Evolutionary conservation across 2,888 invertebrate species (phyloP).

Genomic region (Exephanes ischioxanthus): DNA sequence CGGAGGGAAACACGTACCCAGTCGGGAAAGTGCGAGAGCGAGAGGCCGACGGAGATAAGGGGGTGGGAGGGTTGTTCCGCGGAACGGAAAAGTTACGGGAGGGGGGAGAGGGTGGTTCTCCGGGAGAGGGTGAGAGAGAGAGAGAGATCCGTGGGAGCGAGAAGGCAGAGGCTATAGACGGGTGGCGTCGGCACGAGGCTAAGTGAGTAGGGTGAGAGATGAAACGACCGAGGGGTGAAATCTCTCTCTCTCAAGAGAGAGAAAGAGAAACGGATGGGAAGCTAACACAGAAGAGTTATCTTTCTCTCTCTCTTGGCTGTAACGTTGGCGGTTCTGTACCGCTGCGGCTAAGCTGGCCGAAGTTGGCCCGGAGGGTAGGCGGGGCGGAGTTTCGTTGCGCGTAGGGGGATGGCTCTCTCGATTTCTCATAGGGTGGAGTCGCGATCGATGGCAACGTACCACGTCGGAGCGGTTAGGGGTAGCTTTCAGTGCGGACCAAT

Average conservation of each 20-base stretch:
- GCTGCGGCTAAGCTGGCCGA: conserved; percentile 56
- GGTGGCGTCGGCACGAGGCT: conserved; percentile 59
- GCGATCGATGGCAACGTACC: conserved; percentile 81
- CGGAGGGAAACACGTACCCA: background rate
- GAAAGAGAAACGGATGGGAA: conserved; percentile 1
- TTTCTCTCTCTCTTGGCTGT: conserved; percentile 27
- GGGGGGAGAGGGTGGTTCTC: conserved; percentile 60
- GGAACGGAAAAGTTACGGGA: conserved; percentile 38
- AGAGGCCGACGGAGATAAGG: conserved; percentile 50
- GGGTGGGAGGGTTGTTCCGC: conserved; percentile 57
- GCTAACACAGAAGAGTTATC: conserved; percentile 22
- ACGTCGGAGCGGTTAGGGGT: conserved; percentile 77
- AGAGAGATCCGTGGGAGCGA: conserved; percentile 45
- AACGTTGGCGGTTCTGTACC: conserved; percentile 39
- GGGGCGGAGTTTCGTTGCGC: conserved; percentile 73
- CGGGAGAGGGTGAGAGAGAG: conserved; percentile 54
- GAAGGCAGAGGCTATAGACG: conserved; percentile 45
- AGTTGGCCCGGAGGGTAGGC: conserved; percentile 73
- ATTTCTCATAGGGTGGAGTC: conserved; percentile 80
- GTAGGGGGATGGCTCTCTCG: conserved; percentile 77
- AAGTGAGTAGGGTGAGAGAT: conserved; percentile 61
- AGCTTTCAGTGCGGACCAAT: conserved; percentile 79
- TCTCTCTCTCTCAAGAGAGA: conserved; percentile 48
- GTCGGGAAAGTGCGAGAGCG: conserved; percentile 44
- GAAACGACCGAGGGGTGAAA: conserved; percentile 67